These are phyloP conservation scores for Adelphocoris suturalis DNA, from an alignment of 2,888 invertebrate genomes.

Conservation along the genomic window DNA sequence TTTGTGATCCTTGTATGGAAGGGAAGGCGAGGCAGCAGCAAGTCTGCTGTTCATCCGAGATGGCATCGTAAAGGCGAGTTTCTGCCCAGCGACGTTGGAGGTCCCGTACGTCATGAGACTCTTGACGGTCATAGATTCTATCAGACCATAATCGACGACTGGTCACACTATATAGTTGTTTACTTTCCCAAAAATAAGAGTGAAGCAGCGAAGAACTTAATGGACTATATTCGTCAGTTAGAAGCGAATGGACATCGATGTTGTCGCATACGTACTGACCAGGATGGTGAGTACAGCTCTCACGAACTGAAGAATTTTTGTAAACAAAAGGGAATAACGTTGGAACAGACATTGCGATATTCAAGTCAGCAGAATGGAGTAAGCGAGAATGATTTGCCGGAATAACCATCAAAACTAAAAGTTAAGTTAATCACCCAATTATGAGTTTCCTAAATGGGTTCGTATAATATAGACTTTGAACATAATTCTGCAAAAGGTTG, in stretches of 20 bases:
- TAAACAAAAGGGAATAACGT: not conserved
- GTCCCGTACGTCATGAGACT: too few species aligned
- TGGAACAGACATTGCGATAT: not conserved
- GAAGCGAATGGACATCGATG: not conserved
- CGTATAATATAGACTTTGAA: too few species aligned
- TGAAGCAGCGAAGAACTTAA: not conserved
- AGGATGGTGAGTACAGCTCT: not conserved
- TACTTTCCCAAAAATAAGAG: not conserved
- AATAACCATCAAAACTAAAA: too few species aligned
- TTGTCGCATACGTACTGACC: not conserved
- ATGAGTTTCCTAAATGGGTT: too few species aligned
- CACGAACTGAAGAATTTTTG: not conserved
- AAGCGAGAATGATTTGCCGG: too few species aligned
- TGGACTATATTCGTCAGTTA: constrained; percentile 15
- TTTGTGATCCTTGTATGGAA: too few species aligned
- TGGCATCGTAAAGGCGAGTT: not conserved
- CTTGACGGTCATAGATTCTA: too few species aligned
- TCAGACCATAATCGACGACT: not conserved
- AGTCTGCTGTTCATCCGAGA: not conserved
- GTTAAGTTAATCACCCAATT: too few species aligned
- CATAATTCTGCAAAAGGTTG: too few species aligned
- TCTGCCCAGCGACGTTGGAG: not conserved
- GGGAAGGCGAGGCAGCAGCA: not conserved
- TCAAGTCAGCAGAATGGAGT: not conserved
- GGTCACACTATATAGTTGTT: not conserved